Evolutionary conservation across 2,888 invertebrate species (phyloP).

Genomic region (Monopis laevigella): DNA sequence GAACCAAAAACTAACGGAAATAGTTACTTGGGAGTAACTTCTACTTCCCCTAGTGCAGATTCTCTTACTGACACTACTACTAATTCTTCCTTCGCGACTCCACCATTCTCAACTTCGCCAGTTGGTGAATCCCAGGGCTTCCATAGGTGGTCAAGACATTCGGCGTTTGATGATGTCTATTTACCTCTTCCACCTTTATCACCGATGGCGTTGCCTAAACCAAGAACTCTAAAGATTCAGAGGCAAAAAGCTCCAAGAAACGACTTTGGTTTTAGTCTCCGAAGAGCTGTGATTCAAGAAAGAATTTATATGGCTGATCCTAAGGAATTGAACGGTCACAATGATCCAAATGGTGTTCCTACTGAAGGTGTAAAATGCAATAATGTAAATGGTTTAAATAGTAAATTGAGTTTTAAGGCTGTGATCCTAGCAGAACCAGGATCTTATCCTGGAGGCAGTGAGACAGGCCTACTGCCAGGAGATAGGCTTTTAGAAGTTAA

Average conservation of each 20-base stretch:
- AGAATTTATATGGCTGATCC: slow-evolving; percentile 57
- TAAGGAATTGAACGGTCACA: slow-evolving; percentile 38
- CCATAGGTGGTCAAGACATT: slow-evolving; percentile 80
- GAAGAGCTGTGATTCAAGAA: slow-evolving; percentile 86
- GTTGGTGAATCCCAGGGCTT: slow-evolving; percentile 88
- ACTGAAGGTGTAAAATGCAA: slow-evolving; percentile 43
- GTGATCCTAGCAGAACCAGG: slow-evolving; percentile 94
- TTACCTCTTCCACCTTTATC: slow-evolving; percentile 77
- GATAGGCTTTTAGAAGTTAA: slow-evolving; percentile 94
- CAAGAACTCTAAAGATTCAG: slow-evolving; percentile 79
- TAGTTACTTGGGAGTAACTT: slow-evolving; percentile 73
- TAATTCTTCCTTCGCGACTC: slow-evolving; percentile 87
- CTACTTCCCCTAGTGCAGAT: slow-evolving; percentile 85
- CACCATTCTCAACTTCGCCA: slow-evolving; percentile 86
- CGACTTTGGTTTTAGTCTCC: slow-evolving; percentile 93
- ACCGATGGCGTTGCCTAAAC: slow-evolving; percentile 74
- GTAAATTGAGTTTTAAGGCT: slow-evolving; percentile 69
- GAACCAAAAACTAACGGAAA: slow-evolving; percentile 59
- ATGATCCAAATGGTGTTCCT: slow-evolving; percentile 41
- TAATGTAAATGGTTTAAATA: slow-evolving; percentile 35
- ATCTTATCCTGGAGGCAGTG: slow-evolving; percentile 76
- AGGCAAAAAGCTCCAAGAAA: slow-evolving; percentile 85
- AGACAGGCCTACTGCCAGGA: slow-evolving; percentile 92
- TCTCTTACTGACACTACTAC: slow-evolving; percentile 85
- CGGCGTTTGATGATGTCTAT: slow-evolving; percentile 78